Conservation (phyloP, 2,888 invertebrate genomes). For the Melieria omissa region DNA sequence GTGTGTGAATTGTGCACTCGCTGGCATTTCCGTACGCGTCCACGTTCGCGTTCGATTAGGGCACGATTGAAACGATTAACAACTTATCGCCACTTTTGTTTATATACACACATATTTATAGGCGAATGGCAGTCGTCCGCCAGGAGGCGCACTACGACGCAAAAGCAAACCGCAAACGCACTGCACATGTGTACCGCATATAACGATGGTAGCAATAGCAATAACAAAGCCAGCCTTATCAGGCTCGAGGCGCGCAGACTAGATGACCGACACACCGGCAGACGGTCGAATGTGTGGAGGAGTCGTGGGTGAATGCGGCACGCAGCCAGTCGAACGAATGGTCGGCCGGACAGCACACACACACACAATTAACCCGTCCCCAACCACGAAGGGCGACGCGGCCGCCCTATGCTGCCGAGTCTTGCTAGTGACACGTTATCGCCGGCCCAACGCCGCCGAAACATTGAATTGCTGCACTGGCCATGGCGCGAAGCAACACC, state of each 20-base stretch:
- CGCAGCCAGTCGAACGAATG: background rate
- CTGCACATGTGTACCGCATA: background rate
- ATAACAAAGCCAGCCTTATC: background rate
- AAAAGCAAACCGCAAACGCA: conserved; percentile 1
- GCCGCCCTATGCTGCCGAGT: background rate
- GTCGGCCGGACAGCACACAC: background rate
- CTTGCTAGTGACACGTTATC: background rate
- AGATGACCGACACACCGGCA: no score
- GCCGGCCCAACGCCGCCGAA: no score
- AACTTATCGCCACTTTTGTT: conserved; percentile 19
- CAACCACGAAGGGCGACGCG: background rate
- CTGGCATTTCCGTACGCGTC: background rate
- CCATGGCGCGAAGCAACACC: background rate
- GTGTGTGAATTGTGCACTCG: background rate
- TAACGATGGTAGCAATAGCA: background rate
- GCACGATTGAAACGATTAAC: conserved; percentile 33
- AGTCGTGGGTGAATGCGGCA: background rate
- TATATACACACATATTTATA: conserved; percentile 9
- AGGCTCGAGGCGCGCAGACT: background rate
- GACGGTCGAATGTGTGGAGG: conserved; percentile 5
- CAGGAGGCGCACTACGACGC: background rate
- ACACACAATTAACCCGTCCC: background rate
- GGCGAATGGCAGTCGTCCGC: no score
- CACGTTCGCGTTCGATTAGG: conserved; percentile 29
- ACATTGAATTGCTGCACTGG: background rate